A percentile compares a stretch with the other conserved stretches of the same genome.
Evolutionary conservation across 2,888 invertebrate species (phyloP).

Genomic region (Brachynemurus nebulosus): DNA sequence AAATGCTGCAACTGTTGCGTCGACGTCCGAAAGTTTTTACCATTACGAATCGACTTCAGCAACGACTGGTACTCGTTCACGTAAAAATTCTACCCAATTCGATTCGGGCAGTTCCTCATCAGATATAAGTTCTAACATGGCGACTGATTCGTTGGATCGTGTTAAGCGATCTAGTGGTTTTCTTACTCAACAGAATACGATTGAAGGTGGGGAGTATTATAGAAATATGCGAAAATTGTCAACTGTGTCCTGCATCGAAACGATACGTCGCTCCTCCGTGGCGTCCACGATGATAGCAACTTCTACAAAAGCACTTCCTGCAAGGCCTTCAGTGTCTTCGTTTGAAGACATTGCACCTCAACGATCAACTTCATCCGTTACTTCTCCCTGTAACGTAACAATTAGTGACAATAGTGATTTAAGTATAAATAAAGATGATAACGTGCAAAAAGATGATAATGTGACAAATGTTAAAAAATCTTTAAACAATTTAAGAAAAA

Average conservation of each 20-base stretch:
- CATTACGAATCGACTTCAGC: constrained; percentile 38
- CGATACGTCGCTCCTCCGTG: constrained; percentile 30
- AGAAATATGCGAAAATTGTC: constrained; percentile 26
- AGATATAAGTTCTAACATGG: constrained; percentile 46
- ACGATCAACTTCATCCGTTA: constrained; percentile 17
- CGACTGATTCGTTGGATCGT: constrained; percentile 41
- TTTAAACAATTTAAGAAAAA: constrained; percentile 29
- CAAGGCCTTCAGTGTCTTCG: constrained; percentile 30
- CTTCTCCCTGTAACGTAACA: constrained; percentile 7
- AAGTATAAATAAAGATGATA: constrained; percentile 6
- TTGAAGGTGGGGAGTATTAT: constrained; percentile 42
- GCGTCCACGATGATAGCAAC: constrained; percentile 32
- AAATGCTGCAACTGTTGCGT: constrained; percentile 22
- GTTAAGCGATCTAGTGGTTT: constrained; percentile 46
- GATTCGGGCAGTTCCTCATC: constrained; percentile 64
- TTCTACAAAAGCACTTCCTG: constrained; percentile 31
- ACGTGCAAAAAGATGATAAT: constrained; percentile 13
- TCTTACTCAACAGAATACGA: constrained; percentile 52
- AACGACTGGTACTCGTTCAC: constrained; percentile 27
- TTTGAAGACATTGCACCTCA: constrained; percentile 31
- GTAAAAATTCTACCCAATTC: constrained; percentile 51
- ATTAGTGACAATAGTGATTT: constrained; percentile 7
- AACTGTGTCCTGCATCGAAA: constrained; percentile 26
- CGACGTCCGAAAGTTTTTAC: constrained; percentile 40
- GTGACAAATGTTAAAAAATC: constrained; percentile 27